Base-by-base conservation (phyloP, 1,140 invertebrate species). In the Nymphalis io region DNA sequence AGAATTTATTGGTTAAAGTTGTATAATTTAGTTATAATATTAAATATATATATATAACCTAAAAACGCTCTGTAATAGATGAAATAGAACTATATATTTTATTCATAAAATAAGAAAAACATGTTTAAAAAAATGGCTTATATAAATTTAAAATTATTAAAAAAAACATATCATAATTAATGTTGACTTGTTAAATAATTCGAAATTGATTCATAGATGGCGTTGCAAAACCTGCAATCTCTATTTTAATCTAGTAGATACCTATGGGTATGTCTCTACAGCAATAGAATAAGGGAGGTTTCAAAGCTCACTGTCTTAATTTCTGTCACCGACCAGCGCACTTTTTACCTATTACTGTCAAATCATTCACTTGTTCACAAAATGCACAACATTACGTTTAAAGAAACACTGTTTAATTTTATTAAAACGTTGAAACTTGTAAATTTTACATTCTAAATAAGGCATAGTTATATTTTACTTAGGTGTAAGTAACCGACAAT, bases 311-410 rank as follows among this genome's bases (percentile, higher is more conserved):
- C 46, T 20, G 46, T 51, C 46, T 48, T 51, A 51, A 51, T 51
- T 51, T 51, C 60, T 63, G 60, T 63, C 60, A 63, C 27, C 46
- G 46, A 18, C 46, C 11, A 46, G 42, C 42, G 42, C 42, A 51
- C 46, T 20, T 20, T 62, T 66, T 33, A 58, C n/a, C 53, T 58
- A 60, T 27, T 59, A 60, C 65, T 68, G 65, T 68, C 65, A 68
- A 42, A 51, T 60, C 65, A 60, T 60, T 48, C 27, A 64, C 58
- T 40, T 65, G 61, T 46, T 64, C 61, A 23, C 57, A 70, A 70
- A 70, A 70, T 70, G 68, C 61, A 65, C 68, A 70, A 60, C 60
- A 53, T 39, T 63, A 58, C 40, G 59, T 65, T 66, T 59, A 20
- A 16, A 18, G 18, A 38, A 20, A 33, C 39, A 57, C 13, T 46